Conservation (phyloP, 2,888 invertebrate species). For the Drosophila pullipes region DNA sequence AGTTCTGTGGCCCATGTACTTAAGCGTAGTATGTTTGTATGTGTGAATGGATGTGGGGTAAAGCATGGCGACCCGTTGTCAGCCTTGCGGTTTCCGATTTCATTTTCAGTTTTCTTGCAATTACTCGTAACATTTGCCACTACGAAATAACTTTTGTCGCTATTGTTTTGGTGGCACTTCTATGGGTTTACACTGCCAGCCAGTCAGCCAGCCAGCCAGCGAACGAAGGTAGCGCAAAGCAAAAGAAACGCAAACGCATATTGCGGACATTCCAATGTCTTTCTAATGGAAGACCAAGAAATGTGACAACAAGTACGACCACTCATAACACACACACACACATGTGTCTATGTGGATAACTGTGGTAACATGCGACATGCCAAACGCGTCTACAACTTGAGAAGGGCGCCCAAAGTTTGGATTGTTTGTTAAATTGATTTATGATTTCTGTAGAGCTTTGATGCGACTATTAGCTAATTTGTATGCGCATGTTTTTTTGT, state of each 20-base stretch:
- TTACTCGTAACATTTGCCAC: conserved; percentile 48
- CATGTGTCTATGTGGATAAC: background rate
- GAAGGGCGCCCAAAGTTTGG: conserved; percentile 31
- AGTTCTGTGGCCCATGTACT: conserved; percentile 26
- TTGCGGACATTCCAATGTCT: conserved; percentile 67
- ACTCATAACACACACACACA: background rate
- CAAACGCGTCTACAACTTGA: conserved; percentile 24
- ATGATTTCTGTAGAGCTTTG: conserved; percentile 1
- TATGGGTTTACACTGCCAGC: conserved; percentile 59
- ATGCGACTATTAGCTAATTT: conserved; percentile 16
- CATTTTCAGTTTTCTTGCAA: conserved; percentile 62
- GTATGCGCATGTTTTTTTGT: background rate
- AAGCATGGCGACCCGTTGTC: conserved; percentile 10
- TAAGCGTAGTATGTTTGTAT: background rate
- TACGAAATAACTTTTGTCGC: conserved; percentile 46
- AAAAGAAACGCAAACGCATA: conserved; percentile 21
- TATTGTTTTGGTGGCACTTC: conserved; percentile 52
- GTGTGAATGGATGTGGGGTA: background rate
- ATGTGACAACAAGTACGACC: conserved; percentile 53
- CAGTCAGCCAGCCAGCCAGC: conserved; percentile 7
- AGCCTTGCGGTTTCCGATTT: conserved; percentile 39
- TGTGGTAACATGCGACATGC: conserved; percentile 9
- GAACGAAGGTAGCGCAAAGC: conserved; percentile 27
- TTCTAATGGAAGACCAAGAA: conserved; percentile 80
- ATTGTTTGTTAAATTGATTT: conserved; percentile 23